These are phyloP conservation scores for Emys orbicularis DNA, from an alignment of 2,797 vertebrate genomes.

Conservation along the genomic window DNA sequence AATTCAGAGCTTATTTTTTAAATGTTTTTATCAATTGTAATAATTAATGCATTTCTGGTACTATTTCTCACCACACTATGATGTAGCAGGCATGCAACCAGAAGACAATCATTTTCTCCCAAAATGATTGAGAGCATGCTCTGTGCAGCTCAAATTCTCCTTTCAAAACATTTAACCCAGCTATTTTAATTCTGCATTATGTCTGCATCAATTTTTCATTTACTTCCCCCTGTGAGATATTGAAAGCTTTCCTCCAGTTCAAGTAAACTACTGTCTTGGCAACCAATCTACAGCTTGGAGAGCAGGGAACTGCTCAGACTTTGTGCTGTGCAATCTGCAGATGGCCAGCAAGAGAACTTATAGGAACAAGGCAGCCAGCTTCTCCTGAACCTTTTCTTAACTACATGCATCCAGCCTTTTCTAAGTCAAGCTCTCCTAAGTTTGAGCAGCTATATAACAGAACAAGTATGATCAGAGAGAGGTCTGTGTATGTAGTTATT, in stretches of 20 bases:
- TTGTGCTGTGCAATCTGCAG: not conserved
- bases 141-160: no score
- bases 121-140: not conserved
- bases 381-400: not conserved
- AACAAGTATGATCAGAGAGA: not conserved
- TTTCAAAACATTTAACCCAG: not conserved
- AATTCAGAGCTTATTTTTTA: not conserved
- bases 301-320: not conserved
- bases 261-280: not conserved
- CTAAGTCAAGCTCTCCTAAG: not conserved
- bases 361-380: conserved; percentile 40
- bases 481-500: not conserved
- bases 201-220: not conserved
- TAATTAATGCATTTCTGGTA: not conserved
- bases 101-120: not conserved
- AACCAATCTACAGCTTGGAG: not conserved
- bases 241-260: not conserved
- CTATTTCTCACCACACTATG: not conserved
- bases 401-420: not conserved
- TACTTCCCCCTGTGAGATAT: not conserved
- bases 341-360: conserved; percentile 68
- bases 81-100: not conserved
- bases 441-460: not conserved
- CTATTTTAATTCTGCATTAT: not conserved
- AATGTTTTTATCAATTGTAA: not conserved